A percentile compares a stretch with the other conserved stretches of the same genome.
Conservation (phyloP, 2,113 vertebrate species). For the Tympanuchus pallidicinctus region DNA sequence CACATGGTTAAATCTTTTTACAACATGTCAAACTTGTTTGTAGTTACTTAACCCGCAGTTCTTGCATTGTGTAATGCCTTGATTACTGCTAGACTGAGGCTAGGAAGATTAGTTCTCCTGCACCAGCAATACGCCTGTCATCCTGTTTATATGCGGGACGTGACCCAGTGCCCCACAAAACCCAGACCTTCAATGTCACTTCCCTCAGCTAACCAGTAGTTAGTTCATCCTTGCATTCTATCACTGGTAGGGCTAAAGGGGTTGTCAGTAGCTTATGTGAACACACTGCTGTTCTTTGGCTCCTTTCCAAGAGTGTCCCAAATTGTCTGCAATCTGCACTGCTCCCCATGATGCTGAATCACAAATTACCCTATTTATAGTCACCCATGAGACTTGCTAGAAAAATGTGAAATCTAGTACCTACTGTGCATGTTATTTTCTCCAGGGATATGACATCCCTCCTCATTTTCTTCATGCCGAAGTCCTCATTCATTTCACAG, state of each 20-base stretch:
- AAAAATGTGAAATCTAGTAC: not conserved
- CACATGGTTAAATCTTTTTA: constrained; percentile 42
- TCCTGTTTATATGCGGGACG: not conserved
- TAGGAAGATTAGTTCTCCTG: constrained; percentile 13
- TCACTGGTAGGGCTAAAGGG: not conserved
- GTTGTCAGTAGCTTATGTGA: not conserved
- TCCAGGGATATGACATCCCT: constrained; percentile 23
- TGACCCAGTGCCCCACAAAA: constrained; percentile 19
- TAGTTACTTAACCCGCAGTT: constrained; percentile 29
- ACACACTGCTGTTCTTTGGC: not conserved
- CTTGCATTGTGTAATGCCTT: constrained; percentile 7
- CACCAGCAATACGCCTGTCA: not conserved
- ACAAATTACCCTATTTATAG: not conserved
- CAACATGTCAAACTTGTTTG: constrained; percentile 35
- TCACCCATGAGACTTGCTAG: not conserved
- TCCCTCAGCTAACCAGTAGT: not conserved
- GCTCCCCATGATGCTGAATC: not conserved
- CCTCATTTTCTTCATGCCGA: constrained; percentile 50
- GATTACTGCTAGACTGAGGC: not conserved
- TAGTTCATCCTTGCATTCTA: not conserved
- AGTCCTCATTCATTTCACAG: constrained; percentile 49
- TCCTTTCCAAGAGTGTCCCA: not conserved
- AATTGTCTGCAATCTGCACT: not conserved
- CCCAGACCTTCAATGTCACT: not conserved
- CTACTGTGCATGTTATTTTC: constrained; percentile 38